Base-by-base conservation (phyloP, 2,113 vertebrate genomes). In the Porphyrio hochstetteri region DNA sequence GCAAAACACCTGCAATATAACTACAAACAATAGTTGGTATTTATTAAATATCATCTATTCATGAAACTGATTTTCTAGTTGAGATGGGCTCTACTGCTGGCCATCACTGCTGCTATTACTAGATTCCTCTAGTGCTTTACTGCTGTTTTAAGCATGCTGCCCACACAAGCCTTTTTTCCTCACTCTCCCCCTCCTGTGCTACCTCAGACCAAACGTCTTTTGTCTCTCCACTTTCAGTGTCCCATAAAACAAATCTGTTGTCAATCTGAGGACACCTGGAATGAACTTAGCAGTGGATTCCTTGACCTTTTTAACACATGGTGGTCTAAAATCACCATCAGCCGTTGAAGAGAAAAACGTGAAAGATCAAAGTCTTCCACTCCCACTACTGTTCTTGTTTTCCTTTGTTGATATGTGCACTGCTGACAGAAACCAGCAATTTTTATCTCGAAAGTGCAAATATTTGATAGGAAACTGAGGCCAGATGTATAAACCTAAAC, bases 401-500 rank as follows among this genome's bases (percentile, higher is more conserved):
- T 95, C 96, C 88, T 94, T 92, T 95, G 88, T 71, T 96, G 95
- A 91, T 95, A 84, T 65, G 88, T 69, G 93, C 74, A 75, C 57
- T 64, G 61, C 88, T 93, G 88, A 95, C 74, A 91, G 93, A 96
- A 96, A 93, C 80, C 77, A 91, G 81, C 83, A 85, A 88, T 94
- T 96, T 94, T 97, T 88, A 92, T 90, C 91, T 90, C 7, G 0
- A 86, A 94, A 95, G 92, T 92, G 72, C 95, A 97, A 97, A 97
- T 96, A 96, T 96, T 96, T 96, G 90, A 95, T 93, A 95, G 67
- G 92, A 97, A 96, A 96, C 93, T 96, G 95, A 94, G 93, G 93
- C 93, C 93, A 96, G 91, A 93, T 87, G 57, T 92, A 96, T 92
- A 94, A 97, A 93, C 57, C 88, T 91, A 94, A 96, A 92, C 23